Evolutionary conservation across 2,888 invertebrate genomes (phyloP), one percentile per base, ranked within the genome.

Genomic region (Cryptops parisi): DNA sequence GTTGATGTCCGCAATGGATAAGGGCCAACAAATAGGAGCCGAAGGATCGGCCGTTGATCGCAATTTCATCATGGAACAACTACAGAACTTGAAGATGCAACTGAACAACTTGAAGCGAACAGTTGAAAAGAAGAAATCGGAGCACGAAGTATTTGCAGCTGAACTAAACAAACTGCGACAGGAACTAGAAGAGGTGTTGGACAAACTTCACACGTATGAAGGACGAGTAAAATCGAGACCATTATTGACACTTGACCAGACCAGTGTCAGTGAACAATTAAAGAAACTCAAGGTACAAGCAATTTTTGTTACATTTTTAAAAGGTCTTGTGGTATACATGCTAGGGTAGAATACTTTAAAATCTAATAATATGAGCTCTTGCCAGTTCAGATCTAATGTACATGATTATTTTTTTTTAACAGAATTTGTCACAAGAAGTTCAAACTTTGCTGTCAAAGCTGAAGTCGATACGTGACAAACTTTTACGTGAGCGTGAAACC

Each of bases 1-100:
- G 33, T 70, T 93, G 6, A 84, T 88, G 0, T 80, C 85, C 3
- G 89, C 91, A 0, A 81, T 81, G 15, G 93, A 93, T 64, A 91
- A 91, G 67, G 93, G 91, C 0, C 86, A 88, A 64, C 87, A 89
- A 67, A 91, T 94, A 27, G 88, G 88, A 0, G 82, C 83, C 0
- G 91, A 93, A 70, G 89, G 90, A 41, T 82, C 86, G 2, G 81
- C 85, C 0, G 82, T 84, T 19, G 91, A 91, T 62, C 77, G 85
- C 61, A 90, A 90, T 62, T 81, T 81, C 60, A 82, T 93, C 4
- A 88, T 87, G 1, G 87, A 89, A 65, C 82, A 90, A 61, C 66
- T 93, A 22, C 89, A 90, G 63, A 82, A 83, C 0, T 67, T 93
- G 21, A 90, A 88, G 67, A 86, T 87, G 64, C 85, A 89, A 59